phyloP scores from a whole-genome alignment of 2,888 invertebrate genomes.

The Scaptomyza flava region DNA sequence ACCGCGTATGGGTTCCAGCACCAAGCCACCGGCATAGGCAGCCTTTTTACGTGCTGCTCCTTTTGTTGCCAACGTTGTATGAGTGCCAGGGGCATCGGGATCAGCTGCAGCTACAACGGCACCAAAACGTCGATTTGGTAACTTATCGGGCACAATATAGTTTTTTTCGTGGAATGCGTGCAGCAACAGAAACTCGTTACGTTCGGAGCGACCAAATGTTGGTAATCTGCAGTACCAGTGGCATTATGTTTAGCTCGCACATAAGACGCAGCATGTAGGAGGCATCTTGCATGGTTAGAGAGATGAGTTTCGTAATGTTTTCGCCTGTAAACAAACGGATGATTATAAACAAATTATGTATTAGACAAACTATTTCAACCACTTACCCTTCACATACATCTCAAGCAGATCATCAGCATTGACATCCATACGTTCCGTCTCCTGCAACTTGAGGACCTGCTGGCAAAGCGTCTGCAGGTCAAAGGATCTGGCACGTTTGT shows the following conservation, averaged over 20 bases:
- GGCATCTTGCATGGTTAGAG: conserved; percentile 93
- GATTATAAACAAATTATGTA: background rate
- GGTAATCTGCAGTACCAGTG: conserved; percentile 97
- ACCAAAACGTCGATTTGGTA: conserved; percentile 83
- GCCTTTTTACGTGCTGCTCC: conserved; percentile 88
- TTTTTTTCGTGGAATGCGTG: conserved; percentile 97
- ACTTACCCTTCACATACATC: conserved; percentile 86
- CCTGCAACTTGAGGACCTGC: conserved; percentile 90
- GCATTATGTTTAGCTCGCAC: conserved; percentile 96
- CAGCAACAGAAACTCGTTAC: conserved; percentile 97
- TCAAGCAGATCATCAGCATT: conserved; percentile 89
- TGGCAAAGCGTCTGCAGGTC: conserved; percentile 93
- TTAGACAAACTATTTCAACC: background rate
- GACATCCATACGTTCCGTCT: conserved; percentile 89
- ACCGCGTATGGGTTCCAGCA: conserved; percentile 98
- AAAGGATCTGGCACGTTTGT: conserved; percentile 96
- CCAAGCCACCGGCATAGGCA: conserved; percentile 95
- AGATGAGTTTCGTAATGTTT: conserved; percentile 90
- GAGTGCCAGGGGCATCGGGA: conserved; percentile 34
- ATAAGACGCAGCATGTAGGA: conserved; percentile 93
- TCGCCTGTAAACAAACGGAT: conserved; percentile 75
- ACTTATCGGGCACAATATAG: conserved; percentile 94
- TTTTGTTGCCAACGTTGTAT: conserved; percentile 49
- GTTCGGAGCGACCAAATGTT: conserved; percentile 98
- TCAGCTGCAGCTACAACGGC: conserved; percentile 43